Conservation (phyloP, 2,888 invertebrate species). For the Graphium colonna region DNA sequence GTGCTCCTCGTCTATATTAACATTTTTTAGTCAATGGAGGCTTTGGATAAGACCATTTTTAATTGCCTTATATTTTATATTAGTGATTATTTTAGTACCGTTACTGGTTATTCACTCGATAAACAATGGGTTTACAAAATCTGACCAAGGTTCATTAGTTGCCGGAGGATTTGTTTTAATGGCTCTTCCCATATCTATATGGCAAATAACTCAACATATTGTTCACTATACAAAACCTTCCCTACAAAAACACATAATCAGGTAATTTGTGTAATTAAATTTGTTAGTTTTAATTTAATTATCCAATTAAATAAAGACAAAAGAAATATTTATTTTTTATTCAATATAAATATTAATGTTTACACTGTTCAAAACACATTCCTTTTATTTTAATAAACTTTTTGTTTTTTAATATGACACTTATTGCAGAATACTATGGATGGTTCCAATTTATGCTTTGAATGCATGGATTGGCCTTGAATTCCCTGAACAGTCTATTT, state of each 20-base stretch:
- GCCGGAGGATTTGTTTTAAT: slow-evolving; percentile 95
- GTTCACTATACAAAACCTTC: slow-evolving; percentile 95
- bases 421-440: slow-evolving; percentile 91
- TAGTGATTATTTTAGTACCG: slow-evolving; percentile 92
- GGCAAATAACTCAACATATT: slow-evolving; percentile 97
- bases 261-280: slow-evolving; percentile 67
- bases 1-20: slow-evolving; percentile 58
- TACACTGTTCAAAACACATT: too few relatives aligned
- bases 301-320: slow-evolving; percentile 8
- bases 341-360: neutral
- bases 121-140: slow-evolving; percentile 87
- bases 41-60: slow-evolving; percentile 94
- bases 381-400: too few relatives aligned
- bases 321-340: neutral
- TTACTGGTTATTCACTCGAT: slow-evolving; percentile 90
- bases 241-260: slow-evolving; percentile 95
- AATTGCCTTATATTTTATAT: slow-evolving; percentile 87
- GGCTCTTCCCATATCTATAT: slow-evolving; percentile 94
- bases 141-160: slow-evolving; percentile 90
- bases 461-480: slow-evolving; percentile 96
- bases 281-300: slow-evolving; percentile 2
- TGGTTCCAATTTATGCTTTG: slow-evolving; percentile 97
- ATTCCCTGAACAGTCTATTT: slow-evolving; percentile 93
- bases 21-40: slow-evolving; percentile 84
- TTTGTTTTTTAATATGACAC: neutral